phyloP scores from a whole-genome alignment of 2,113 vertebrate species.

The Rhinoptilus africanus region DNA sequence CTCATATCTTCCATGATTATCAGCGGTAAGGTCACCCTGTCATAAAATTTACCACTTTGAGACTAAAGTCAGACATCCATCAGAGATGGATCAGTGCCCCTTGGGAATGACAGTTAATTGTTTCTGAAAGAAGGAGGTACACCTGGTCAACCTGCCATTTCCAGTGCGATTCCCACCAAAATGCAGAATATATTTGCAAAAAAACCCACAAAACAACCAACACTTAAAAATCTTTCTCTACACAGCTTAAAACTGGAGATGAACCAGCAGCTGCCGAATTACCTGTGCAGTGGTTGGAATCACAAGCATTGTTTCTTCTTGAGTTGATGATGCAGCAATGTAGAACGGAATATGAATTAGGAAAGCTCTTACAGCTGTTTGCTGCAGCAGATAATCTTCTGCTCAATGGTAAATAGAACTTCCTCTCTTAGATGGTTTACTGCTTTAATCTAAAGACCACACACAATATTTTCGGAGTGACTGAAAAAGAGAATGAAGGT shows the following conservation, averaged over 20 bases:
- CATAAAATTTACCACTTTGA: background rate
- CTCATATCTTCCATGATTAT: background rate
- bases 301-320: slow-evolving; percentile 81
- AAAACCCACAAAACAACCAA: background rate
- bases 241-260: slow-evolving; percentile 71
- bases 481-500: background rate
- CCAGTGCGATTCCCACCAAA: background rate
- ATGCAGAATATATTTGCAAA: background rate
- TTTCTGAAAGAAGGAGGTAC: background rate
- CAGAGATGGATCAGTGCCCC: background rate
- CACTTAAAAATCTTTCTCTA: background rate
- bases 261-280: background rate
- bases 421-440: background rate
- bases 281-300: slow-evolving; percentile 82
- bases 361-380: slow-evolving; percentile 82
- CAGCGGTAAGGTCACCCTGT: background rate
- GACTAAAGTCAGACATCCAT: background rate
- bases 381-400: slow-evolving; percentile 76
- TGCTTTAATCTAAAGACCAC: background rate
- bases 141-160: background rate
- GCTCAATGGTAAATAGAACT: slow-evolving; percentile 75
- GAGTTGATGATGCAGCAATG: slow-evolving; percentile 83
- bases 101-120: too few relatives aligned
- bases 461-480: background rate
- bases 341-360: slow-evolving; percentile 82